phyloP scores from a whole-genome alignment of 1,140 invertebrate species.

The Nasonia vitripennis region DNA sequence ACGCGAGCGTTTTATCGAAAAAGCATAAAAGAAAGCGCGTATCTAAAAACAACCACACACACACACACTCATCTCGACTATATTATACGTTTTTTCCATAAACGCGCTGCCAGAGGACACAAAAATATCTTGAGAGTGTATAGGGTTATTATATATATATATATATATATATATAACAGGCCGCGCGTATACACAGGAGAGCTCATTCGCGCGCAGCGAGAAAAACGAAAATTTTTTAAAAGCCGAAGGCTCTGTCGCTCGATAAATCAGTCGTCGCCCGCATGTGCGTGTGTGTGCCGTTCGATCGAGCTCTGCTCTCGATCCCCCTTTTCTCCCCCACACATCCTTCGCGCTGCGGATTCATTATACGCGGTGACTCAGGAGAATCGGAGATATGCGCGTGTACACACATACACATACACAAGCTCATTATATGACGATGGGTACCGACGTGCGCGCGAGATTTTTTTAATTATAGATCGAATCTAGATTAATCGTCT shows the following conservation, averaged over 20 bases:
- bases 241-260: constrained; percentile 12
- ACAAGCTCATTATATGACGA: background rate
- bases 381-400: constrained; percentile 6
- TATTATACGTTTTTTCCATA: constrained; percentile 23
- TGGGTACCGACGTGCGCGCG: background rate
- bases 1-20: constrained; percentile 45
- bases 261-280: constrained; percentile 55
- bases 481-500: background rate
- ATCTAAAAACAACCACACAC: constrained; percentile 7
- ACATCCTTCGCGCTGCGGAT: background rate
- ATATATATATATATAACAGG: background rate
- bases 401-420: background rate
- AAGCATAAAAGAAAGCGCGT: background rate
- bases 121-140: background rate
- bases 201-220: background rate
- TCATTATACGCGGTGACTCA: constrained; percentile 44
- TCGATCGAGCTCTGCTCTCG: constrained; percentile 12
- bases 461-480: background rate
- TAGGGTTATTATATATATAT: constrained; percentile 40
- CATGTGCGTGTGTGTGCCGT: constrained; percentile 1
- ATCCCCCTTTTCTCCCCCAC: background rate
- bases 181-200: background rate
- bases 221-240: constrained; percentile 42
- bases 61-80: background rate
- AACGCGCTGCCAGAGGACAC: background rate